A percentile compares a stretch with the other conserved stretches of the same genome.
phyloP scores from a whole-genome alignment of 2,113 vertebrate genomes.

The Apaloderma vittatum region DNA sequence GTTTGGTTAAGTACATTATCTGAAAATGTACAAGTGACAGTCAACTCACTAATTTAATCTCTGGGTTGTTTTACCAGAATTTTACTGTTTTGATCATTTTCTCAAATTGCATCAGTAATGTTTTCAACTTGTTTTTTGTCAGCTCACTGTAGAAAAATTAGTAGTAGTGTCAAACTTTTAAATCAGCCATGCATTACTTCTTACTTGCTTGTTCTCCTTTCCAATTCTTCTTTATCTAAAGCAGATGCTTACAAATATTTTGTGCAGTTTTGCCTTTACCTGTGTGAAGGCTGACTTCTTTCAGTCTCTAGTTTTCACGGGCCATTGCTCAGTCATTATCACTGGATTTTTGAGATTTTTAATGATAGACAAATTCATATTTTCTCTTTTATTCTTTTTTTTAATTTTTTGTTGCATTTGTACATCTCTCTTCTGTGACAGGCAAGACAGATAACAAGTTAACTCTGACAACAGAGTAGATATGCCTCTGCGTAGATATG shows the following conservation, averaged over 20 bases:
- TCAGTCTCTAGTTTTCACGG: neutral
- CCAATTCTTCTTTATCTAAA: neutral
- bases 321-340: neutral
- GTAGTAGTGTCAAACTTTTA: neutral
- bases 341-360: neutral
- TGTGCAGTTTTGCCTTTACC: neutral
- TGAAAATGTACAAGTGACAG: neutral
- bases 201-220: neutral
- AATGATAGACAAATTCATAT: neutral
- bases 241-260: neutral
- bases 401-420: neutral
- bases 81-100: neutral
- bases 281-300: neutral
- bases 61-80: neutral
- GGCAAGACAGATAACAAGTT: neutral
- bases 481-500: neutral
- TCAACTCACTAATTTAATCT: neutral
- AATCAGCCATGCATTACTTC: neutral
- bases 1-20: neutral
- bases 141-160: neutral
- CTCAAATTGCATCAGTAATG: neutral
- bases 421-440: neutral
- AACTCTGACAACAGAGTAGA: neutral
- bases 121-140: neutral
- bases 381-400: neutral